Percentiles rank a stretch among this genome's conserved stretches.
Evolutionary conservation across 2,888 invertebrate genomes (phyloP).

Genomic region (Lasioglossum figueresi): DNA sequence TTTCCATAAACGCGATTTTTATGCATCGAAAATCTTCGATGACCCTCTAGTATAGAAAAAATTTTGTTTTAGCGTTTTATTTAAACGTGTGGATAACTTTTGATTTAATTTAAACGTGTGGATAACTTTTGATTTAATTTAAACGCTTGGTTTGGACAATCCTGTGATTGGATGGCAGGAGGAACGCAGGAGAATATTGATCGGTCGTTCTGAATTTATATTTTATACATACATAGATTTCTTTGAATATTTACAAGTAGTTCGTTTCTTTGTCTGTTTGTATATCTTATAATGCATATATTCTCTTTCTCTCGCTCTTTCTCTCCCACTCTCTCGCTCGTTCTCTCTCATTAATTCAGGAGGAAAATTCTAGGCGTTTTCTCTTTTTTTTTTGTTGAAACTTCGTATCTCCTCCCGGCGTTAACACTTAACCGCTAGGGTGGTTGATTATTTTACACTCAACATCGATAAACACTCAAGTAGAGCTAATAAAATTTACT

Average conservation of each 20-base stretch:
- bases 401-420: slow-evolving; percentile 34
- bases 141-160: too few species aligned
- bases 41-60: too few species aligned
- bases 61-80: too few species aligned
- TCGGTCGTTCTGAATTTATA: slow-evolving; percentile 46
- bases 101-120: too few species aligned
- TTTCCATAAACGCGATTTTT: background rate
- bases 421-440: slow-evolving; percentile 70
- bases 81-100: background rate
- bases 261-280: slow-evolving; percentile 27
- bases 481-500: slow-evolving; percentile 68
- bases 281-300: slow-evolving; percentile 1
- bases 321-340: background rate
- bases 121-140: background rate
- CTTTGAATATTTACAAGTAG: slow-evolving; percentile 59
- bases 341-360: slow-evolving; percentile 9
- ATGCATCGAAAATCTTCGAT: background rate
- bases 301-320: slow-evolving; percentile 7
- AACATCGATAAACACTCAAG: slow-evolving; percentile 76
- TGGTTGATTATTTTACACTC: slow-evolving; percentile 73
- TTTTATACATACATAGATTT: slow-evolving; percentile 60
- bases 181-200: background rate
- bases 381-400: background rate
- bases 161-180: background rate
- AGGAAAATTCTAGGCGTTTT: slow-evolving; percentile 29